phyloP scores from a whole-genome alignment of 2,888 invertebrate genomes.

The Nephrotoma guestfalica region DNA sequence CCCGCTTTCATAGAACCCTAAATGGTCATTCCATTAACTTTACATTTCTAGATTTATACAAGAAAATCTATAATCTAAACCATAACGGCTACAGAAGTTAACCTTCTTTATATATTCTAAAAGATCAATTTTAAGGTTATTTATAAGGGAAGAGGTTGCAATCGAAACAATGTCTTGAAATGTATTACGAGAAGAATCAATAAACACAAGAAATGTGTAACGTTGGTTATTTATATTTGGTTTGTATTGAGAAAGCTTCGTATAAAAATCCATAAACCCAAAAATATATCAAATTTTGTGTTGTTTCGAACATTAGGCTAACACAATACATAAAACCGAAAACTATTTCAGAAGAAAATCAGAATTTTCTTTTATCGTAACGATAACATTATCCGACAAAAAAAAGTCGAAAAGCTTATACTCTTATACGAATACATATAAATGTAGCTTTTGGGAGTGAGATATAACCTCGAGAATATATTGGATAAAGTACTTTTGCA shows the following conservation, averaged over 20 bases:
- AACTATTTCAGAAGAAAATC: not conserved
- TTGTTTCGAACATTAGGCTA: not conserved
- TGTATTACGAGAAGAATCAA: not conserved
- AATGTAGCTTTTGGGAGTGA: too few species aligned
- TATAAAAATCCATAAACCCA: not conserved
- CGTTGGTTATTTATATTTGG: not conserved
- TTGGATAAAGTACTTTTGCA: too few species aligned
- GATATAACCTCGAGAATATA: too few species aligned
- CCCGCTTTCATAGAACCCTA: too few species aligned
- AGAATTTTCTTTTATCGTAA: not conserved
- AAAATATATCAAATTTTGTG: not conserved
- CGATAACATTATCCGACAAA: not conserved
- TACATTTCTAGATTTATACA: too few species aligned
- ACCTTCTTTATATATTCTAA: too few species aligned
- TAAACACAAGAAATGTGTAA: not conserved
- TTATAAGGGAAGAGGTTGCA: not conserved
- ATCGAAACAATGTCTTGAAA: not conserved
- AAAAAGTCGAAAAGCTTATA: not conserved
- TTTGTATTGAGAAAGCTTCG: not conserved
- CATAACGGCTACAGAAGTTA: too few species aligned
- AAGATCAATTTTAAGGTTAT: not conserved
- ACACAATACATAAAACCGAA: not conserved
- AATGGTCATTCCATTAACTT: too few species aligned
- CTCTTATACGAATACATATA: not conserved
- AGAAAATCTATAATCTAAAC: too few species aligned